A percentile compares a stretch with the other conserved stretches of the same genome.
Conservation (phyloP, 1,140 invertebrate species). For the Lucilia sericata region DNA sequence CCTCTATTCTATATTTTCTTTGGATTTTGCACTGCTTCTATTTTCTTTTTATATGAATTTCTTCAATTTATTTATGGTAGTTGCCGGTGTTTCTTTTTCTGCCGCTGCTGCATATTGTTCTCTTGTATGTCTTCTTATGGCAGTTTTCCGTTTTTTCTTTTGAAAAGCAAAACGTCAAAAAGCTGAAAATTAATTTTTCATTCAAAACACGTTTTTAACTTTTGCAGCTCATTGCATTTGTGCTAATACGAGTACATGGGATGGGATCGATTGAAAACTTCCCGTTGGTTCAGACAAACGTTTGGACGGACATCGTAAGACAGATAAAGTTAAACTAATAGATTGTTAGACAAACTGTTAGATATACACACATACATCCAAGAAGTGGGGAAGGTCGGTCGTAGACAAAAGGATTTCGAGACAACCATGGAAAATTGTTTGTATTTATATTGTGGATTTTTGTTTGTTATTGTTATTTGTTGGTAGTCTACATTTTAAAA, state of each 20-base stretch:
- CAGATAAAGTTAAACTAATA: not conserved
- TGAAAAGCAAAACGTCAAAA: not conserved
- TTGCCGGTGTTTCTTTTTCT: not conserved
- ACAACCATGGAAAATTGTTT: constrained; percentile 16
- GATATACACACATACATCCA: not conserved
- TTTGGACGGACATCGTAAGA: not conserved
- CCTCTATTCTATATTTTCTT: not conserved
- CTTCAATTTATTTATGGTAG: not conserved
- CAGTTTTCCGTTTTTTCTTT: not conserved
- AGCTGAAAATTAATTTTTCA: constrained; percentile 27
- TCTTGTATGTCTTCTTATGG: not conserved
- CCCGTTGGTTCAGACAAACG: not conserved
- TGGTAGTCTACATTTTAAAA: not conserved
- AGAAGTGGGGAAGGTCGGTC: not conserved
- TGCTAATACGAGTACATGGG: constrained; percentile 1
- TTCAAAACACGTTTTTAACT: constrained; percentile 24
- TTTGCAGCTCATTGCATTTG: constrained; percentile 5
- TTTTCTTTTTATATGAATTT: constrained; percentile 1
- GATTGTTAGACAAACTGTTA: not conserved
- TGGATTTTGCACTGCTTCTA: not conserved
- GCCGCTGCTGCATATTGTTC: not conserved
- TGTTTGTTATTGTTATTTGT: not conserved
- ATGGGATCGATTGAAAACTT: not conserved
- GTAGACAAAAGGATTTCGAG: not conserved
- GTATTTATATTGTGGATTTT: not conserved